Evolutionary conservation across 2,888 invertebrate genomes (phyloP), one percentile per base, ranked within the genome.

Genomic region (Lasioglossum zephyrum): DNA sequence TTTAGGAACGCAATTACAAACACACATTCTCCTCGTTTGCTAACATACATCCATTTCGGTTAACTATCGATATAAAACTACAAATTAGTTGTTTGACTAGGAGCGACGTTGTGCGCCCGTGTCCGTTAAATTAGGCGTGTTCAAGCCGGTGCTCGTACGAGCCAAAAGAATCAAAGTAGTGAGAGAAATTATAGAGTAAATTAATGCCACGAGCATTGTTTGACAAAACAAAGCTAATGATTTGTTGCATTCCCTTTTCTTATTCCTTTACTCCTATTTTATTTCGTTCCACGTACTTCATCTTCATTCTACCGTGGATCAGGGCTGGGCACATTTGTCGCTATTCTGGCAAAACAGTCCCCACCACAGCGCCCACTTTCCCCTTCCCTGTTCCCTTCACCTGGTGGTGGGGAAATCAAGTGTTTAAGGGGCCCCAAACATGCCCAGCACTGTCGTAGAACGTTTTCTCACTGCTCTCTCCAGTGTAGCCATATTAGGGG

Each of bases 1-100:
- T 86, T 81, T 79, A 84, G 73, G 75, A 79, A 88, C 81, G 82
- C 79, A 77, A 80, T 88, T 88, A 86, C 60, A 86, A 76, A 87
- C 83, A 76, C 77, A 82, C 87, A 70, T 36, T 73, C 78, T 57
- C 47, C 57, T 73, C 69, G 75, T 66, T 82, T 77, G 60, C 57
- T 79, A 86, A 77, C 87, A 83, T 80, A 82, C 79, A 39, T 57
- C 70, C 36, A 47, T 80, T 75, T 73, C 47, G 75, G 26, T 57
- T 75, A 73, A 75, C 72, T 78, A 81, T 31, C 44, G 76, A 81
- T 49, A 73, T 44, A 49, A 70, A 66, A 80, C 60, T 77, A 57
- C 72, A 78, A 85, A 81, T 81, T 81, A 86, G 72, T 74, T 8
- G 6, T 60, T 79, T 70, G 72, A 81, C 74, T 85, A 77, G 85